Evolutionary conservation across 2,888 invertebrate genomes (phyloP).

Genomic region (Drosophila histrio): DNA sequence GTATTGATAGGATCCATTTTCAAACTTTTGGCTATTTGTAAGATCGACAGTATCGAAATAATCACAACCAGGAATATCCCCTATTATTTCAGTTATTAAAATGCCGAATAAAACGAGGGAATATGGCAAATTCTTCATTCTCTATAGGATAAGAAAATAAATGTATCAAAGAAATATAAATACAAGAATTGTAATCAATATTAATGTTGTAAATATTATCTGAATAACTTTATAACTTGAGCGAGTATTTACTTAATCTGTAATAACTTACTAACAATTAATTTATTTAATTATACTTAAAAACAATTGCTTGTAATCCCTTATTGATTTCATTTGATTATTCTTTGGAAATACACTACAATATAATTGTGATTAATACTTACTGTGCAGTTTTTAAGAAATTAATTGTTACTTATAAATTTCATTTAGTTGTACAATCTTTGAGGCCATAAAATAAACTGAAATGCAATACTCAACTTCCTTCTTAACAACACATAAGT

Average conservation of each 20-base stretch:
- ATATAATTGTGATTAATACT: too few relatives aligned
- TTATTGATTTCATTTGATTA: neutral
- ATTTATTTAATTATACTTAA: neutral
- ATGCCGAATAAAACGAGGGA: neutral
- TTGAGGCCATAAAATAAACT: neutral
- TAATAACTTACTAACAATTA: too few relatives aligned
- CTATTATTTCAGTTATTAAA: slow-evolving; percentile 75
- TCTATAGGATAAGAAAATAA: neutral
- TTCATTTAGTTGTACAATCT: neutral
- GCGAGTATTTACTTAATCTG: too few relatives aligned
- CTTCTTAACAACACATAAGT: neutral
- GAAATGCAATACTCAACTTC: neutral
- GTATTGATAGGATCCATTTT: slow-evolving; percentile 59
- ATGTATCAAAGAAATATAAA: neutral
- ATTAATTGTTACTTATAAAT: neutral
- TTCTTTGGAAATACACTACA: neutral
- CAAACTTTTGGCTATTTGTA: slow-evolving; percentile 17
- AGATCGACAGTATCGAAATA: slow-evolving; percentile 62
- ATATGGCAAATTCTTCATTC: neutral
- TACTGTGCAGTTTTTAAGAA: neutral
- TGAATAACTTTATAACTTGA: too few relatives aligned
- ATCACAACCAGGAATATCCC: slow-evolving; percentile 81
- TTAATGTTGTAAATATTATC: too few relatives aligned
- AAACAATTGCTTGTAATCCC: neutral
- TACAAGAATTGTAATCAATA: neutral